phyloP scores from a whole-genome alignment of 2,113 vertebrate species.

The Daphoenositta chrysoptera region DNA sequence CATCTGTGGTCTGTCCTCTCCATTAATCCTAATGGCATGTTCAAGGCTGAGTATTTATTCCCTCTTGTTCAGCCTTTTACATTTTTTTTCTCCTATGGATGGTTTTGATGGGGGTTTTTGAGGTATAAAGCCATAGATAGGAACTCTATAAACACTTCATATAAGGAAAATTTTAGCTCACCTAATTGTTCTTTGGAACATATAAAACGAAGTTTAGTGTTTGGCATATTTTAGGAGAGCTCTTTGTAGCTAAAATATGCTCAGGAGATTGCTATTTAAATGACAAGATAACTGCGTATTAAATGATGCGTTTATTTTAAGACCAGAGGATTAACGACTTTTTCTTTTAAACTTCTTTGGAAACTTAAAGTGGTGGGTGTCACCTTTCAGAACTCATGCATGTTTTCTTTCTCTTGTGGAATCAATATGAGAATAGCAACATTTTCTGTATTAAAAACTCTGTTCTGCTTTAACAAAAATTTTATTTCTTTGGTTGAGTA shows the following conservation, averaged over 20 bases:
- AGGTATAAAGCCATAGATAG: background rate
- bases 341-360: background rate
- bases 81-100: background rate
- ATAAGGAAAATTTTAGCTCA: background rate
- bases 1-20: background rate
- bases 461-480: background rate
- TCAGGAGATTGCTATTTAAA: background rate
- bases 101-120: background rate
- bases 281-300: constrained; percentile 10
- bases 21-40: background rate
- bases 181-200: background rate
- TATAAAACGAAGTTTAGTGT: background rate
- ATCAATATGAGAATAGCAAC: background rate
- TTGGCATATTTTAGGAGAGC: background rate
- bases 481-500: constrained; percentile 11
- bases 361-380: background rate
- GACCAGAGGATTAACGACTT: background rate
- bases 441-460: background rate
- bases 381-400: background rate
- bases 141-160: background rate
- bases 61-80: background rate
- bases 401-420: background rate
- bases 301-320: background rate
- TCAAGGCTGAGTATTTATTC: background rate
- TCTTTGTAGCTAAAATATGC: background rate